These are phyloP conservation scores for Eriosoma lanigerum DNA, from an alignment of 1,140 invertebrate species.

Conservation along the genomic window DNA sequence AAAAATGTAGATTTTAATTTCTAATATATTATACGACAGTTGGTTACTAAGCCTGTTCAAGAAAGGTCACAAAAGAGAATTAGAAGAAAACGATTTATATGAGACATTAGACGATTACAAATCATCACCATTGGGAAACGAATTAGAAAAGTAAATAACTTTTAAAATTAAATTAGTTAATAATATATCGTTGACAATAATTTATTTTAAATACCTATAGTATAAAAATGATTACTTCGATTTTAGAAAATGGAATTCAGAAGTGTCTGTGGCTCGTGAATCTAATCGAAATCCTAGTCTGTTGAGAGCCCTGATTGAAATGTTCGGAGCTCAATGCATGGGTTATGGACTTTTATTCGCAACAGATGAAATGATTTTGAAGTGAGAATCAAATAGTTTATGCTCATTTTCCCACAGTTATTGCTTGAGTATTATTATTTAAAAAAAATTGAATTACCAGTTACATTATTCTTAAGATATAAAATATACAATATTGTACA, in stretches of 20 bases:
- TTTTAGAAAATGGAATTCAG: slow-evolving; percentile 54
- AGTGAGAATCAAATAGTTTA: slow-evolving; percentile 53
- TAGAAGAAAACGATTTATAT: slow-evolving; percentile 70
- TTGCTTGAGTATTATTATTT: too few species aligned
- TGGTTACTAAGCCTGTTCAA: slow-evolving; percentile 70
- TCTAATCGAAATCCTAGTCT: slow-evolving; percentile 61
- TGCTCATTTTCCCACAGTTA: too few species aligned
- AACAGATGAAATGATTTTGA: slow-evolving; percentile 61
- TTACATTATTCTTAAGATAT: too few species aligned
- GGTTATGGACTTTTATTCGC: slow-evolving; percentile 61
- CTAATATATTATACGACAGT: slow-evolving; percentile 58
- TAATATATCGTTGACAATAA: not conserved
- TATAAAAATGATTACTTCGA: too few species aligned
- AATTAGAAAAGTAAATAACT: slow-evolving; percentile 58
- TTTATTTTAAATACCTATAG: not conserved
- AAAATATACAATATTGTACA: too few species aligned
- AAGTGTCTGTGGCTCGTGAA: slow-evolving; percentile 56
- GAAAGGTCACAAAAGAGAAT: slow-evolving; percentile 67
- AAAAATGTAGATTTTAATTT: not conserved
- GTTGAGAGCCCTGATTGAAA: slow-evolving; percentile 60
- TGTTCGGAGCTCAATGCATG: slow-evolving; percentile 62
- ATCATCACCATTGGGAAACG: slow-evolving; percentile 63
- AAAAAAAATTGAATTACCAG: too few species aligned
- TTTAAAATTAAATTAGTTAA: not conserved
- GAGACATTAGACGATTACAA: slow-evolving; percentile 67